phyloP scores from a whole-genome alignment of 2,797 vertebrate genomes.

The Typhlichthys subterraneus region DNA sequence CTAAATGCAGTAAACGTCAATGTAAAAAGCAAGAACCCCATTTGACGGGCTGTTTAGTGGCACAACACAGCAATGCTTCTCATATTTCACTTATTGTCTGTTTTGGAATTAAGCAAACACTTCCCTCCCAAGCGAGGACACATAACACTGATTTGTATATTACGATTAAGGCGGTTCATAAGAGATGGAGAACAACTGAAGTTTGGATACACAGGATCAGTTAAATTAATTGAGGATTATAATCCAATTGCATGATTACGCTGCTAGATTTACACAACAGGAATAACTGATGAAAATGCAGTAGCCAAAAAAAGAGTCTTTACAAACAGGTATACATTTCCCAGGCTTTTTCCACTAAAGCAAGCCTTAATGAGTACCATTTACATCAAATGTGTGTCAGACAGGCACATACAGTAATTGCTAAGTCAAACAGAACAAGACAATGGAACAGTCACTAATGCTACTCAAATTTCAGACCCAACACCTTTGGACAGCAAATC shows the following conservation, averaged over 20 bases:
- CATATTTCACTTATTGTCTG: conserved; percentile 35
- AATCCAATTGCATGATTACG: conserved; percentile 33
- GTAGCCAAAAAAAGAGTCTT: conserved; percentile 15
- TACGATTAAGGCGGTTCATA: conserved; percentile 26
- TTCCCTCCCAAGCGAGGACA: conserved; percentile 36
- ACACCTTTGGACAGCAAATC: conserved; percentile 74
- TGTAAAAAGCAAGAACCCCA: too few relatives aligned
- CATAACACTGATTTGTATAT: conserved; percentile 45
- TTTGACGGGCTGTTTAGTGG: too few relatives aligned
- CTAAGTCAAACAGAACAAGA: conserved; percentile 49
- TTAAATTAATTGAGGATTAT: conserved; percentile 53
- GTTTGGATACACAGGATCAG: conserved; percentile 44
- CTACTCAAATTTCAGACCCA: conserved; percentile 56
- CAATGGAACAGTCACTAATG: conserved; percentile 41
- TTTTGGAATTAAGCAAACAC: conserved; percentile 53
- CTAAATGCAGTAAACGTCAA: too few relatives aligned
- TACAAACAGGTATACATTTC: conserved; percentile 9
- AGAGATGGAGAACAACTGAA: conserved; percentile 16
- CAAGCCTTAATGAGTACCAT: conserved; percentile 10
- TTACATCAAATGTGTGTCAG: conserved; percentile 23
- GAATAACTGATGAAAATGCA: neutral
- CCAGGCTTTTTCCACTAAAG: conserved; percentile 2
- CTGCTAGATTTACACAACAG: conserved; percentile 16
- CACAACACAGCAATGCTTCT: too few relatives aligned
- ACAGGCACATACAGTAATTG: conserved; percentile 30